phyloP scores from a whole-genome alignment of 2,113 vertebrate genomes.

The Trichechus manatus region DNA sequence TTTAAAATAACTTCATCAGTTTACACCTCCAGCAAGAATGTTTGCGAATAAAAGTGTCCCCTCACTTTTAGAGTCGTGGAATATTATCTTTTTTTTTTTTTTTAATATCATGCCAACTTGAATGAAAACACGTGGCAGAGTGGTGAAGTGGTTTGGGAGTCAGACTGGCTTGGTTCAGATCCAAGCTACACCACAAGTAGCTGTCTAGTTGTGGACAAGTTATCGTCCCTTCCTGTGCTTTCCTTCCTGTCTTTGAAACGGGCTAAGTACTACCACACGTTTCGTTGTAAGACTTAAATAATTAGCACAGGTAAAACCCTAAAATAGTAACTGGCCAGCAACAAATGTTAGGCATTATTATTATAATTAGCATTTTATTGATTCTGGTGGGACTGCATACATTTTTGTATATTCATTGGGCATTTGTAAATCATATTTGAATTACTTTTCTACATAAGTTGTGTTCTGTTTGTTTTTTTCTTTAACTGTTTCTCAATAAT shows the following conservation, averaged over 20 bases:
- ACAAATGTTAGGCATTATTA: neutral
- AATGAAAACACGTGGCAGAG: neutral
- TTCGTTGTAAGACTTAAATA: neutral
- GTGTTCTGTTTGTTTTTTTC: neutral
- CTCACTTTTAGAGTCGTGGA: neutral
- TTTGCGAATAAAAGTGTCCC: constrained; percentile 27
- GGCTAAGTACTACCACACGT: neutral
- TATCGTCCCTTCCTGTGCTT: neutral
- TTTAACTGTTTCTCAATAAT: constrained; percentile 2
- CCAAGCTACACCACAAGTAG: neutral
- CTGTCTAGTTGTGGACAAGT: neutral
- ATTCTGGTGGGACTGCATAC: neutral
- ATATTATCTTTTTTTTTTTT: neutral
- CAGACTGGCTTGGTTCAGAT: neutral
- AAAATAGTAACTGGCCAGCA: neutral
- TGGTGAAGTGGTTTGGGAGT: neutral
- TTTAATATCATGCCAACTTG: neutral
- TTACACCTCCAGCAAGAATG: neutral
- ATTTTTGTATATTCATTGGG: neutral
- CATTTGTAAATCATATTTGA: neutral
- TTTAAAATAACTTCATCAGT: neutral
- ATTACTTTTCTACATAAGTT: neutral
- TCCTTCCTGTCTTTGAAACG: neutral
- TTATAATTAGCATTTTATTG: neutral
- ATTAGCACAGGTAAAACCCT: neutral